Percentiles rank a stretch among this genome's conserved stretches.
Conservation (phyloP, 2,888 invertebrate species). For the Fragum fragum region DNA sequence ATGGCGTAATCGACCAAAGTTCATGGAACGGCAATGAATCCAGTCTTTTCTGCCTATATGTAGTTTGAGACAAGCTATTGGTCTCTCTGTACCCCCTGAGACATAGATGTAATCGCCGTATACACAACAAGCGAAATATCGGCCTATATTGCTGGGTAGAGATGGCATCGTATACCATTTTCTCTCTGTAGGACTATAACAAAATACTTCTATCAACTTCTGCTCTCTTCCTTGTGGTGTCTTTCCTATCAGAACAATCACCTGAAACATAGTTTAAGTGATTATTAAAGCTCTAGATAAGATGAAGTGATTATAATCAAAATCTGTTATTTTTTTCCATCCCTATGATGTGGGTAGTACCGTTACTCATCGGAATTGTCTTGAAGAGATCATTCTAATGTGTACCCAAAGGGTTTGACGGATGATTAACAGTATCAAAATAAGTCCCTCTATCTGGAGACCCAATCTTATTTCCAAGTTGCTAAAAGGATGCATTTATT, state of each 20-base stretch:
- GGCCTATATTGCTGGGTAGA: slow-evolving; percentile 64
- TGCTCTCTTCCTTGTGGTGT: slow-evolving; percentile 68
- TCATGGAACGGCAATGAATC: slow-evolving; percentile 70
- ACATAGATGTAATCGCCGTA: slow-evolving; percentile 69
- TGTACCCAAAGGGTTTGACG: too few species aligned
- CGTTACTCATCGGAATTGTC: too few species aligned
- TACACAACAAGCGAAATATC: slow-evolving; percentile 67
- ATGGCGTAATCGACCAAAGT: slow-evolving; percentile 64
- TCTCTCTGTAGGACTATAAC: slow-evolving; percentile 63
- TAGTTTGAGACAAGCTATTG: slow-evolving; percentile 65
- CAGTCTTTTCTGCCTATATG: slow-evolving; percentile 64
- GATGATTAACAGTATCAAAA: too few species aligned
- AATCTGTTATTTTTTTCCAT: too few species aligned
- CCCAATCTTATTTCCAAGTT: too few species aligned
- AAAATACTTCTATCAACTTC: slow-evolving; percentile 64
- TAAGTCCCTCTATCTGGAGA: too few species aligned
- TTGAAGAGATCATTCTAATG: too few species aligned
- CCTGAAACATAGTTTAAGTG: too few species aligned
- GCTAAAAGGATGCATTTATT: too few species aligned
- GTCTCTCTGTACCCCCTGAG: slow-evolving; percentile 66
- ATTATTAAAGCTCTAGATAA: too few species aligned
- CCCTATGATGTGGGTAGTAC: too few species aligned
- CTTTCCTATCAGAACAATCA: slow-evolving; percentile 67
- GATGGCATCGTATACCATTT: slow-evolving; percentile 70
- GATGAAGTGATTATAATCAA: too few species aligned